phyloP scores from a whole-genome alignment of 2,888 invertebrate genomes.

The Eugnorisma glareosa region DNA sequence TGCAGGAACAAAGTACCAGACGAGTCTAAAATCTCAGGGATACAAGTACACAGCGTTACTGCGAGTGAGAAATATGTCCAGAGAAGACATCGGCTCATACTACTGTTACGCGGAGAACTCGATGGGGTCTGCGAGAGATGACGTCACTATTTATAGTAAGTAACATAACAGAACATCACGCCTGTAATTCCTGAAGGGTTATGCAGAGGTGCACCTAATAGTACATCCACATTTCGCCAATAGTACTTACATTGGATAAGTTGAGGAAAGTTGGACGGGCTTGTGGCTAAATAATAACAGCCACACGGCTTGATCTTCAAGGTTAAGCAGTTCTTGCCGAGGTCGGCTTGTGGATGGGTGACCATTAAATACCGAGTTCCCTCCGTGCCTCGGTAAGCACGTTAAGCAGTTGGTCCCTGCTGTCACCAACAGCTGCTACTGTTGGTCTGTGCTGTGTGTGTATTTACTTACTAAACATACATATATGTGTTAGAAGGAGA shows the following conservation, averaged over 20 bases:
- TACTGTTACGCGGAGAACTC: slow-evolving; percentile 92
- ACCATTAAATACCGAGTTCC: not conserved
- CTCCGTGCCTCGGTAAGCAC: not conserved
- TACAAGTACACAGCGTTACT: slow-evolving; percentile 91
- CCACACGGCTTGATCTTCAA: not conserved
- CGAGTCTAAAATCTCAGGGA: slow-evolving; percentile 74
- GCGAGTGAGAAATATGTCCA: slow-evolving; percentile 89
- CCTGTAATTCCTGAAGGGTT: not conserved
- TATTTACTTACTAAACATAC: too few relatives aligned
- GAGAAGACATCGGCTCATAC: slow-evolving; percentile 91
- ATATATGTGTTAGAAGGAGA: too few relatives aligned
- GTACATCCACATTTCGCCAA: not conserved
- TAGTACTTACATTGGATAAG: not conserved
- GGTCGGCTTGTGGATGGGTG: not conserved
- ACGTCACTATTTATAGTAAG: slow-evolving; percentile 92
- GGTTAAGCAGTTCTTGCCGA: not conserved
- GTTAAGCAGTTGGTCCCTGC: too few relatives aligned
- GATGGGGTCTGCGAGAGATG: slow-evolving; percentile 91
- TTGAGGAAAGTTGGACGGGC: not conserved
- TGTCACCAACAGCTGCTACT: too few relatives aligned
- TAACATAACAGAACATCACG: slow-evolving; percentile 54
- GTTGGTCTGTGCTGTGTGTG: too few relatives aligned
- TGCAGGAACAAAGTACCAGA: slow-evolving; percentile 79
- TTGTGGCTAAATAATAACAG: not conserved
- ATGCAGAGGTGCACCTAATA: not conserved